phyloP scores from a whole-genome alignment of 2,113 vertebrate species.

The Danio rerio region GRCz12tu NC_133191.1:14191501-14192000 shows the following conservation, averaged over 20 bases:
- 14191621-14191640: too few species aligned
- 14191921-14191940: neutral
- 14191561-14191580: neutral
- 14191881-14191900: neutral
- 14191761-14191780: neutral
- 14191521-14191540: slow-evolving; percentile 47
- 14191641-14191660: too few species aligned
- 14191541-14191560: slow-evolving; percentile 52
- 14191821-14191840: neutral
- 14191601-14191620: neutral
- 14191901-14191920: neutral
- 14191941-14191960: too few species aligned
- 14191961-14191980: too few species aligned
- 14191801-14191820: neutral
- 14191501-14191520: slow-evolving; percentile 25
- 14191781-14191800: neutral
- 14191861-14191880: neutral
- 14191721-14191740: too few species aligned
- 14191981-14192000: too few species aligned
- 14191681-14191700: too few species aligned
- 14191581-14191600: neutral
- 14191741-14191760: neutral
- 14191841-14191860: neutral
- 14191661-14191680: too few species aligned
- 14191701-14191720: too few species aligned